phyloP scores from a whole-genome alignment of 2,888 invertebrate genomes.

The Agrochola macilenta region DNA sequence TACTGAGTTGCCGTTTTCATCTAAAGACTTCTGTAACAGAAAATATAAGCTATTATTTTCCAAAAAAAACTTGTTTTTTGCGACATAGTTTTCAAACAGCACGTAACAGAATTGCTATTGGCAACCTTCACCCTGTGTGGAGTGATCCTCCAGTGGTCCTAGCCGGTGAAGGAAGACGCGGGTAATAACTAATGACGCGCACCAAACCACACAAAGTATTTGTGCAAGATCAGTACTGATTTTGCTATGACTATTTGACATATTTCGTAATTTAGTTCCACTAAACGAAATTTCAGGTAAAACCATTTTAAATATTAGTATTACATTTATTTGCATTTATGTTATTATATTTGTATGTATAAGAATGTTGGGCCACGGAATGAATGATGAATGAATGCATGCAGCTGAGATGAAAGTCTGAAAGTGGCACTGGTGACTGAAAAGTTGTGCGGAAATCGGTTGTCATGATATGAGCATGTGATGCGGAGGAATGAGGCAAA shows the following conservation, averaged over 20 bases:
- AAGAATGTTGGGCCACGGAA: no score
- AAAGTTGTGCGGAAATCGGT: no score
- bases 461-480: no score
- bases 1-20: slow-evolving; percentile 95
- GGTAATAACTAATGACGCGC: neutral
- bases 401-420: no score
- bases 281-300: neutral
- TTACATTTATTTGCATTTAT: neutral
- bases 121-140: neutral
- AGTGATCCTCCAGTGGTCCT: neutral
- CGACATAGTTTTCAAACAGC: neutral
- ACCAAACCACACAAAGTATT: neutral
- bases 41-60: slow-evolving; percentile 27
- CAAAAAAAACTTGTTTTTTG: neutral
- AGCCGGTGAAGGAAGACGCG: neutral
- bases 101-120: neutral
- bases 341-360: no score
- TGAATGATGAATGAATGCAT: no score
- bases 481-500: no score
- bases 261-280: neutral
- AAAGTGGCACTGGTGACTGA: no score
- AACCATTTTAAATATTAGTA: neutral
- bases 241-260: no score
- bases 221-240: neutral
- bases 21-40: slow-evolving; percentile 92